phyloP scores from a whole-genome alignment of 2,888 invertebrate genomes.

The Meghimatium bilineatum region DNA sequence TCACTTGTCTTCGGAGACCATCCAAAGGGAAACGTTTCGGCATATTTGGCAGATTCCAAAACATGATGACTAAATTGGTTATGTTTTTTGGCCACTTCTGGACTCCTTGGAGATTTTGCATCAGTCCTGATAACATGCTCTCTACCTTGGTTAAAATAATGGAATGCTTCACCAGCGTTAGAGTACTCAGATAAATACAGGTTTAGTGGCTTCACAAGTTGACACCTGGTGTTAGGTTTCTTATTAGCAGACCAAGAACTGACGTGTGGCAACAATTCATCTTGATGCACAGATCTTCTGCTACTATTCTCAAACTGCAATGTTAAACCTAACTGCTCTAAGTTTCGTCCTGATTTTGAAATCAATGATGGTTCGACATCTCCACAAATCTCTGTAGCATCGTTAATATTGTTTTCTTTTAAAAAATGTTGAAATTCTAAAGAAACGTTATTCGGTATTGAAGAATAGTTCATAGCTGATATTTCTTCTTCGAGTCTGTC shows the following conservation, averaged over 20 bases:
- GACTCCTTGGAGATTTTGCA: background rate
- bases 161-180: background rate
- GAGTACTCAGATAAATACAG: background rate
- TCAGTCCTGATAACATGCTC: background rate
- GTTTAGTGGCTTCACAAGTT: background rate
- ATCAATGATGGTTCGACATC: background rate
- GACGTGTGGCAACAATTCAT: background rate
- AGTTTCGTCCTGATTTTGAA: background rate
- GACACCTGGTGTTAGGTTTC: background rate
- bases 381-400: background rate
- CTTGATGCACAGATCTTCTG: background rate
- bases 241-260: constrained; percentile 1
- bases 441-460: background rate
- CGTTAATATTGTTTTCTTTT: background rate
- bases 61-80: background rate
- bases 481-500: background rate
- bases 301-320: background rate
- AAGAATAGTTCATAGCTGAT: background rate
- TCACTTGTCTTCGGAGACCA: background rate
- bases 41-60: background rate
- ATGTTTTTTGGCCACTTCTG: background rate
- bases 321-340: background rate
- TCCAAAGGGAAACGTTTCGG: background rate
- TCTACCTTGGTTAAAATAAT: background rate
- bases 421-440: background rate